Evolutionary conservation across 2,113 vertebrate genomes (phyloP).

Genomic region (Zosterops hypoxanthus): DNA sequence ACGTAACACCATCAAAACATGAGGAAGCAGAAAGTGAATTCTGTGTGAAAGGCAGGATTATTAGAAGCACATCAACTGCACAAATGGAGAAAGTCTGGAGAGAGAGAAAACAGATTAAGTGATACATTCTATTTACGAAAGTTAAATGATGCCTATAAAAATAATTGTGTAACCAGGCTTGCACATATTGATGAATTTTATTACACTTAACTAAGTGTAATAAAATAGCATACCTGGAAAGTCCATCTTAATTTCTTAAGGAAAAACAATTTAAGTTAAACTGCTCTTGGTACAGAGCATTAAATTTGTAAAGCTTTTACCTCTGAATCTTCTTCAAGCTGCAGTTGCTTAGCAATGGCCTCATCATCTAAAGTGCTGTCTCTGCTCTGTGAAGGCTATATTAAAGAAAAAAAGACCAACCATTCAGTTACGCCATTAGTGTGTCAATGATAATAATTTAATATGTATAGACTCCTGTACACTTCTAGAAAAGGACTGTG

Average conservation of each 20-base stretch:
- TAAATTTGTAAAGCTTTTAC: conserved; percentile 66
- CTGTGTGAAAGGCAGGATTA: neutral
- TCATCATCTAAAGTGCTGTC: conserved; percentile 82
- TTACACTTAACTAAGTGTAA: neutral
- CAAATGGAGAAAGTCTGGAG: neutral
- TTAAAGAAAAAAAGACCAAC: conserved; percentile 36
- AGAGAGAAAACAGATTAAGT: neutral
- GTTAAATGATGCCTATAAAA: neutral
- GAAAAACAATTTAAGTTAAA: neutral
- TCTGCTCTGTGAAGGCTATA: conserved; percentile 75
- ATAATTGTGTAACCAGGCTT: neutral
- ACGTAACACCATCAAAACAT: neutral
- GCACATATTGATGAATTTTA: neutral
- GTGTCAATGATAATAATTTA: neutral
- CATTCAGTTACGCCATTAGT: neutral
- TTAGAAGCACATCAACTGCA: neutral
- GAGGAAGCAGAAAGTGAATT: neutral
- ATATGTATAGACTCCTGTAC: neutral
- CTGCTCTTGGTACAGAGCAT: neutral
- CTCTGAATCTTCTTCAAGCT: conserved; percentile 90
- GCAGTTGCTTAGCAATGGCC: conserved; percentile 86
- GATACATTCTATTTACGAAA: neutral
- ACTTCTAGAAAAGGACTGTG: neutral
- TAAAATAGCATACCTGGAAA: neutral
- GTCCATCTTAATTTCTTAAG: neutral